These are phyloP conservation scores for Caenorhabditis sp. DNA, from an alignment of 2,888 invertebrate genomes.

Conservation along the genomic window DNA sequence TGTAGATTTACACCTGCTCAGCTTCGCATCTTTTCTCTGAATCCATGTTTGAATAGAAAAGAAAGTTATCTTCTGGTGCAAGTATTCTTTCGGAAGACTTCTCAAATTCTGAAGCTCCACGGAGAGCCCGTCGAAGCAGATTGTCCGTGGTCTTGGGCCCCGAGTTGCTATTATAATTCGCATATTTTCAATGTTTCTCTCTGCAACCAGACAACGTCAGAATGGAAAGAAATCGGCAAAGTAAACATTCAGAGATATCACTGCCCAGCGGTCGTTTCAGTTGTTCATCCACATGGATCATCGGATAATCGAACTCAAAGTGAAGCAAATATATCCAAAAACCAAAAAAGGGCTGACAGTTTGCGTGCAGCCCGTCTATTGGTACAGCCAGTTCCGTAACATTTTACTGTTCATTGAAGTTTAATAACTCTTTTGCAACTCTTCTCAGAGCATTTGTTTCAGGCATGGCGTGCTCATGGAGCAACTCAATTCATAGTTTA, in stretches of 20 bases:
- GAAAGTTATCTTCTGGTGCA: background rate
- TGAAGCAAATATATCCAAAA: background rate
- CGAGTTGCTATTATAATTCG: conserved; percentile 11
- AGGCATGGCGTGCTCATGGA: conserved; percentile 55
- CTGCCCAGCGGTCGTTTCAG: background rate
- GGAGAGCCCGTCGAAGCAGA: conserved; percentile 9
- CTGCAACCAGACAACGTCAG: background rate
- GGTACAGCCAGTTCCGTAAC: conserved; percentile 60
- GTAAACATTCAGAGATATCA: background rate
- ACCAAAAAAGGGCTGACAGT: conserved; percentile 48
- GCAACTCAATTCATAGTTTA: conserved; percentile 61
- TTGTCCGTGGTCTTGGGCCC: conserved; percentile 30
- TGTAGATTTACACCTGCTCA: conserved; percentile 18
- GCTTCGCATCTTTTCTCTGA: conserved; percentile 21
- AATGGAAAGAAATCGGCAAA: background rate
- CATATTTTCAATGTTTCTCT: conserved; percentile 13
- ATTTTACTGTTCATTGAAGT: conserved; percentile 61
- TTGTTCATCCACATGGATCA: background rate
- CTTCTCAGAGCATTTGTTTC: background rate
- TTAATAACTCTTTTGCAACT: background rate
- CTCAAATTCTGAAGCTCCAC: background rate
- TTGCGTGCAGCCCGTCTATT: conserved; percentile 65
- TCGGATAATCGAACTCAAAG: background rate
- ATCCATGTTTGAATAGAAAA: conserved; percentile 3
- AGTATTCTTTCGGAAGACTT: background rate